Percentiles rank a stretch among this genome's conserved stretches.
These are phyloP conservation scores for Dascillus cervinus DNA, from an alignment of 2,888 invertebrate species.

Conservation along the genomic window DNA sequence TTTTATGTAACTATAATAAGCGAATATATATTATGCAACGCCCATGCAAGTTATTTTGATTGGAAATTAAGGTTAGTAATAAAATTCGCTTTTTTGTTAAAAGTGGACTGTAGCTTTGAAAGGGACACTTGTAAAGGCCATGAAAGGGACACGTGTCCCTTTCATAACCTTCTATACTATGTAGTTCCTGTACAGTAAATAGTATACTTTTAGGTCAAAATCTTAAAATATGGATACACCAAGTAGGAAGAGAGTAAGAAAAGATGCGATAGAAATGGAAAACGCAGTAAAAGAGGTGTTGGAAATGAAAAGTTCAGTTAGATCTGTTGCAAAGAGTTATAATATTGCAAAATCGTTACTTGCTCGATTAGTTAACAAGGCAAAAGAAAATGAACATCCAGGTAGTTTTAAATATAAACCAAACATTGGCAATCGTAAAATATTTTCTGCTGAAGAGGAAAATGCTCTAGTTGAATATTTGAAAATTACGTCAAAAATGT, in stretches of 20 bases:
- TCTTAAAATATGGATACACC: no score
- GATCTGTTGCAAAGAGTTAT: background rate
- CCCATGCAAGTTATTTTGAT: slow-evolving; percentile 3
- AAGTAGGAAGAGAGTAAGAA: slow-evolving; percentile 2
- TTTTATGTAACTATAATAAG: slow-evolving; percentile 3
- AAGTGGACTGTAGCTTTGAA: slow-evolving; percentile 3
- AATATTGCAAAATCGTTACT: slow-evolving; percentile 2
- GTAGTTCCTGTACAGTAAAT: background rate
- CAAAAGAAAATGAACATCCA: background rate
- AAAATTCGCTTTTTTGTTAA: slow-evolving; percentile 3
- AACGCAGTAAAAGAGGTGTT: no score
- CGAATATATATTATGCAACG: no score
- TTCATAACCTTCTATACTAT: slow-evolving; percentile 1
- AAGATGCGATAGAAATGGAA: no score
- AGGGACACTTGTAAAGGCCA: no score
- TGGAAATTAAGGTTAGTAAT: slow-evolving; percentile 3
- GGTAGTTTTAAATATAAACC: slow-evolving; percentile 1
- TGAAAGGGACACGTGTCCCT: slow-evolving; percentile 3
- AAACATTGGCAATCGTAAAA: slow-evolving; percentile 3
- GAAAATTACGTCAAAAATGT: slow-evolving; percentile 6
- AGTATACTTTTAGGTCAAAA: no score
- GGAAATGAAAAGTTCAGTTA: background rate
- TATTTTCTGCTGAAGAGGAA: slow-evolving; percentile 6
- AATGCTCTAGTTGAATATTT: slow-evolving; percentile 2
- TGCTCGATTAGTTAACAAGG: slow-evolving; percentile 4